phyloP scores from a whole-genome alignment of 2,113 vertebrate species.

The Myiozetetes cayanensis region DNA sequence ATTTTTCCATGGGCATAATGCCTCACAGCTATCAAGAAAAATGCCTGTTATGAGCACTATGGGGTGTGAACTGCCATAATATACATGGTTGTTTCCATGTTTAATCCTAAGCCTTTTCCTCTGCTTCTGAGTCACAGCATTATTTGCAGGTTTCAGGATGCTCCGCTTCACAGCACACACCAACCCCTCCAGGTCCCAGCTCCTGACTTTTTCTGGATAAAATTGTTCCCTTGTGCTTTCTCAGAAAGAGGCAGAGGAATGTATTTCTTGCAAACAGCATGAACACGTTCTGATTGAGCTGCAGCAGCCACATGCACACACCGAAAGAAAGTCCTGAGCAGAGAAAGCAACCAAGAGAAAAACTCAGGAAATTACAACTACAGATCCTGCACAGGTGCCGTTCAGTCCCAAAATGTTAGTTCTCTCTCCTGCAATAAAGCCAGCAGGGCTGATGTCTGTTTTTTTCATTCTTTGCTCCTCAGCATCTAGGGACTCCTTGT shows the following conservation, averaged over 20 bases:
- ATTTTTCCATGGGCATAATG: background rate
- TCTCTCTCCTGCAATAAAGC: background rate
- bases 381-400: background rate
- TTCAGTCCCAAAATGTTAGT: background rate
- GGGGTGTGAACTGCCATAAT: background rate
- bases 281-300: background rate
- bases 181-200: background rate
- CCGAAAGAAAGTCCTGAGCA: fast-evolving
- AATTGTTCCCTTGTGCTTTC: background rate
- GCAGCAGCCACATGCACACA: background rate
- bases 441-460: background rate
- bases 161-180: background rate
- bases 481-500: background rate
- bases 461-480: background rate
- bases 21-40: background rate
- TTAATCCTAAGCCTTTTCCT: background rate
- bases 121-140: background rate
- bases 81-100: background rate
- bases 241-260: background rate
- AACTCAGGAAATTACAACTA: background rate
- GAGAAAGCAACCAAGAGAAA: background rate
- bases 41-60: background rate
- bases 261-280: background rate
- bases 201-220: background rate
- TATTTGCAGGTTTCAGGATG: background rate